Conservation (phyloP, 30 jellyfish, hydroid and myxozoan species). For the Turritopsis dohrnii region DNA sequence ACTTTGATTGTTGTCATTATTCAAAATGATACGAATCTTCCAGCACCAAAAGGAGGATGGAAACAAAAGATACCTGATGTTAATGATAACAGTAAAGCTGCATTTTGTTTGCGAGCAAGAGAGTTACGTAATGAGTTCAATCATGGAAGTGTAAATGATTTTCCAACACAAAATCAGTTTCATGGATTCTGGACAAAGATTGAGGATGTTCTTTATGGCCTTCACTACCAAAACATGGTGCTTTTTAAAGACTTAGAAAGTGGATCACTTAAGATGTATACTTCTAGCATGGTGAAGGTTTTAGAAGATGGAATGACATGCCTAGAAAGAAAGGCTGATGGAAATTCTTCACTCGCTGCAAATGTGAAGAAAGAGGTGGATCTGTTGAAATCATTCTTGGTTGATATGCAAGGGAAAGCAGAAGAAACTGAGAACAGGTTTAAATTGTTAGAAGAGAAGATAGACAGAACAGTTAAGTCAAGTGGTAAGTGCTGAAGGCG, state of each 20-base stretch:
- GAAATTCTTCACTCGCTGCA: background rate
- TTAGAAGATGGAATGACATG: too few relatives aligned
- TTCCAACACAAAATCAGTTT: background rate
- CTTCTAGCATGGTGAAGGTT: background rate
- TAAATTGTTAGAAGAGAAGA: background rate
- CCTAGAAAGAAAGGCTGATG: background rate
- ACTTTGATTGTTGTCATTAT: background rate
- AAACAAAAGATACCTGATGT: background rate
- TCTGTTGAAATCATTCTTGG: background rate
- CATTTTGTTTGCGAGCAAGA: constrained; percentile 12
- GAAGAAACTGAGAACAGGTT: background rate
- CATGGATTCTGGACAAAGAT: background rate
- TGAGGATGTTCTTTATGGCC: background rate
- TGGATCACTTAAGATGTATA: background rate
- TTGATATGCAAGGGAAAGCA: background rate
- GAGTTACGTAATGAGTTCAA: background rate
- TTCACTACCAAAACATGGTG: background rate
- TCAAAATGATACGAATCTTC: background rate
- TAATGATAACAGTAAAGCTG: constrained; percentile 9
- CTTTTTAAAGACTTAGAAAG: background rate
- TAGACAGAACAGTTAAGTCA: background rate
- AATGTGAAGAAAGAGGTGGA: background rate
- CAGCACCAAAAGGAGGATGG: background rate
- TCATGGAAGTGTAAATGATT: constrained; percentile 6
- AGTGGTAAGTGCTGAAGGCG: background rate